Base-by-base conservation (phyloP, 2,113 vertebrate species). In the Leptodactylus fuscus region DNA sequence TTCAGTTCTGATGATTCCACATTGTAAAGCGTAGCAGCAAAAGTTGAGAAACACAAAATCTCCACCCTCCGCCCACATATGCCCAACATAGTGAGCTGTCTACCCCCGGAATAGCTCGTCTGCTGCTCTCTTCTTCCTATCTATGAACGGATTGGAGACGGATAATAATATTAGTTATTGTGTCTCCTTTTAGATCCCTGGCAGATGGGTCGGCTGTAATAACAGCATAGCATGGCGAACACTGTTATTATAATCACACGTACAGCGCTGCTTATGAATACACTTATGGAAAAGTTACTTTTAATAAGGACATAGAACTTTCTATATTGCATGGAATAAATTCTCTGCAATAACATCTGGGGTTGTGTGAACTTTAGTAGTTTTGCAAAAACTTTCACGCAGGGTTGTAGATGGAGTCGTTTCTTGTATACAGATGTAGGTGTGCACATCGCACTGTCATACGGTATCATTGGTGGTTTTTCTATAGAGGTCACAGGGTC, bases 11-110 rank as follows among this genome's bases (percentile, higher is more conserved):
- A 60, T 76, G 0, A 2, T 38, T 29, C 36, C 36, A 44, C 34
- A 62, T 44, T 62, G 77, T 80, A 24, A 27, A 51, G 15, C 27
- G 27, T 44, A 60, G 51, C 34, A 38, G 76, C 9, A n/a, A 60
- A 24, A 36, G 48, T 22, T 53, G 29, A 77, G 51, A 41, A 73
- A 11, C 29, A 11, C 27, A 76, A 7, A 51, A 60, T 20, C 41
- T 41, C 88, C 11, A 32, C 48, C 18, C 49, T 53, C 20, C 78
- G n/a, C 58, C 80, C 12, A 82, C 74, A 2, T 87, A 87, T 85
- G 3, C 81, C 89, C 70, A 48, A 55, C 87, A 5, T 36, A 70
- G 77, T 8, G n/a, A n/a, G 36, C 49, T 27, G 48, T 67, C 62
- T 1, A 48, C 27, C 0, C 1, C 0, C 0, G 84, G 65, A 87